A percentile compares a stretch with the other conserved stretches of the same genome.
Evolutionary conservation across 2,888 invertebrate species (phyloP).

Genomic region (Dyspetes luteomarginatus): DNA sequence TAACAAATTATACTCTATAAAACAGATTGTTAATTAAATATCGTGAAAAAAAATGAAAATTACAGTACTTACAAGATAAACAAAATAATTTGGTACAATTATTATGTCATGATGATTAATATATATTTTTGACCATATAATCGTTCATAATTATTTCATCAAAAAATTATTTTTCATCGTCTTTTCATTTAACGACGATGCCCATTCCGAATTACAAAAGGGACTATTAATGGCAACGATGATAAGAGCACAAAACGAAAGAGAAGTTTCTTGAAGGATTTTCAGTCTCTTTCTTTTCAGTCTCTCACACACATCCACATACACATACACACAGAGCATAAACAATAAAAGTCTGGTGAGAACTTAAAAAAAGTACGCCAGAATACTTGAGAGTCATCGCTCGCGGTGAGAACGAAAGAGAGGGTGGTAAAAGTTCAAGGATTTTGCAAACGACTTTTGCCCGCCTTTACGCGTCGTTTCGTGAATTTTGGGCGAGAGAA

Average conservation of each 20-base stretch:
- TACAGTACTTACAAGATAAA: no score
- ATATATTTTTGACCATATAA: background rate
- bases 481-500: constrained; percentile 29
- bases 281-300: constrained; percentile 1
- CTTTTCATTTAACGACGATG: background rate
- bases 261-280: constrained; percentile 24
- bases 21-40: no score
- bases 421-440: constrained; percentile 55
- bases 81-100: background rate
- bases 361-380: constrained; percentile 53
- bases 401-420: background rate
- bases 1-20: no score
- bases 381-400: constrained; percentile 42
- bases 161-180: background rate
- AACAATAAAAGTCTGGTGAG: constrained; percentile 59
- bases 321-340: constrained; percentile 14
- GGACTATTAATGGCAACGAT: background rate
- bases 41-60: background rate
- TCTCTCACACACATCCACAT: background rate
- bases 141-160: background rate
- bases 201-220: background rate
- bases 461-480: constrained; percentile 21
- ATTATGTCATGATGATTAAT: background rate
- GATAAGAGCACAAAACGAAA: background rate
- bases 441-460: constrained; percentile 51